Percentiles rank a stretch among this genome's conserved stretches.
These are phyloP conservation scores for Anseranas semipalmata DNA, from an alignment of 2,113 vertebrate species.

Conservation along the genomic window DNA sequence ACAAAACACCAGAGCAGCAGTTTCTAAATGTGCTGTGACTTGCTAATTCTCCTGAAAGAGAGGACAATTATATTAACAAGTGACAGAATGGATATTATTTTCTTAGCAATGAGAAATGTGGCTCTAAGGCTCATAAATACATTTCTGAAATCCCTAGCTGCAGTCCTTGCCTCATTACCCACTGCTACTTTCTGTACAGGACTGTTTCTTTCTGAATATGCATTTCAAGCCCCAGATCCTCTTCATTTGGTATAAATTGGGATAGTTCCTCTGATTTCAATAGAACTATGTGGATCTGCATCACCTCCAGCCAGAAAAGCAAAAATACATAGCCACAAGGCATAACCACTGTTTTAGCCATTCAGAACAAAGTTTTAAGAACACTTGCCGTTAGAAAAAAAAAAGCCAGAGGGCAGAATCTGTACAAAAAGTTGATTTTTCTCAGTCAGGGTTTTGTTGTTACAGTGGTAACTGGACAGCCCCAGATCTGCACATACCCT, in stretches of 20 bases:
- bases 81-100: conserved; percentile 27
- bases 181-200: background rate
- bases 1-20: background rate
- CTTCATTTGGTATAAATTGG: background rate
- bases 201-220: background rate
- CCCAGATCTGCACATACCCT: background rate
- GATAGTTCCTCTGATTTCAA: background rate
- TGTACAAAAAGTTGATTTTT: background rate
- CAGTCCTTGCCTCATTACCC: conserved; percentile 15
- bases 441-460: background rate
- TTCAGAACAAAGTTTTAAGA: background rate
- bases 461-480: background rate
- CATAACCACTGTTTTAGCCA: background rate
- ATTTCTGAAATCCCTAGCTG: background rate
- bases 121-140: conserved; percentile 27
- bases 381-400: background rate
- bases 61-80: conserved; percentile 45
- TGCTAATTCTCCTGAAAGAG: conserved; percentile 34
- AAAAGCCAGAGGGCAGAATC: background rate
- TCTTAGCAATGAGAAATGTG: background rate
- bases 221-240: background rate
- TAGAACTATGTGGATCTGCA: background rate
- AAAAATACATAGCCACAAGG: background rate
- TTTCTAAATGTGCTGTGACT: background rate
- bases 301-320: background rate